These are phyloP conservation scores for Anastrepha obliqua DNA, from an alignment of 1,140 invertebrate genomes.

Conservation along the genomic window DNA sequence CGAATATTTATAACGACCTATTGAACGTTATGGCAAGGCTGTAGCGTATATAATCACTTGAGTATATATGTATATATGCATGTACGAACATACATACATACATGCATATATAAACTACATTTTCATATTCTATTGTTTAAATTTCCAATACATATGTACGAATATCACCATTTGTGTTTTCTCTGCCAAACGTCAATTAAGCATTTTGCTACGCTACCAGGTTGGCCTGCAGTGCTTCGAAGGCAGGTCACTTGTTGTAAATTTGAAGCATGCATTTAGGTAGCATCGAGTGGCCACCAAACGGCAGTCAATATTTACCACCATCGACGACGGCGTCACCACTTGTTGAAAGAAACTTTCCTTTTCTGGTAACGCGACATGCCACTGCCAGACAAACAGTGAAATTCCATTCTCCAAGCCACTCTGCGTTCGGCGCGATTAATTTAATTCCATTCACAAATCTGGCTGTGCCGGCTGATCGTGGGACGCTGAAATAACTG, in stretches of 20 bases:
- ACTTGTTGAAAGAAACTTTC: slow-evolving; percentile 39
- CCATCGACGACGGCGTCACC: not conserved
- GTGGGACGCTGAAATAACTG: slow-evolving; percentile 1
- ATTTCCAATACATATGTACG: not conserved
- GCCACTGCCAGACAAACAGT: not conserved
- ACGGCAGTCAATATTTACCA: not conserved
- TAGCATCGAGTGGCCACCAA: not conserved
- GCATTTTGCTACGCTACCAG: not conserved
- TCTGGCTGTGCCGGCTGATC: not conserved
- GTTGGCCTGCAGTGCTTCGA: not conserved
- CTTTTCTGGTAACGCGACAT: slow-evolving; percentile 24
- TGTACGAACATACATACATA: not conserved
- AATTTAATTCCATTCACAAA: slow-evolving; percentile 44
- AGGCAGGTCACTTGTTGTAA: not conserved
- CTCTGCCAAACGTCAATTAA: not conserved
- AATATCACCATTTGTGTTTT: not conserved
- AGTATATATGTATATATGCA: not conserved
- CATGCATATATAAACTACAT: not conserved
- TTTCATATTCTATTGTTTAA: not conserved
- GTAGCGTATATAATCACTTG: too few relatives aligned
- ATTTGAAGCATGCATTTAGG: not conserved
- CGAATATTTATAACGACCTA: too few relatives aligned
- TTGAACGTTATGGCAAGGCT: too few relatives aligned
- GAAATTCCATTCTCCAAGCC: slow-evolving; percentile 49
- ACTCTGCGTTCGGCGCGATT: not conserved